phyloP scores from a whole-genome alignment of 2,113 vertebrate genomes.

The Heptranchias perlo region DNA sequence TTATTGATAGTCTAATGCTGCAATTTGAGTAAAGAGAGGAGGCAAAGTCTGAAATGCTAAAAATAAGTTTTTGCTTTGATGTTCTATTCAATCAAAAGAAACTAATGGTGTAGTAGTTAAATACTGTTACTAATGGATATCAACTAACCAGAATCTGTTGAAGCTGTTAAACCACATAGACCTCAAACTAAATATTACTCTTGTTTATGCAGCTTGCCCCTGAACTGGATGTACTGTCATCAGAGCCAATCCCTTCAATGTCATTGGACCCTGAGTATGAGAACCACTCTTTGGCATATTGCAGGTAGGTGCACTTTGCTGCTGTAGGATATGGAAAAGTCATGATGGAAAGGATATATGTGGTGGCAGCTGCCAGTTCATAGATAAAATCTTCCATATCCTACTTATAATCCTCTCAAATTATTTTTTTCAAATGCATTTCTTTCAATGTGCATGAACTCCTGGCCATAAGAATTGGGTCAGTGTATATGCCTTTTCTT shows the following conservation, averaged over 20 bases:
- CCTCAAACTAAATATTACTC: not conserved
- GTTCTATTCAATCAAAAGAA: not conserved
- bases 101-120: not conserved
- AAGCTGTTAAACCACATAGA: not conserved
- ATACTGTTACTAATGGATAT: not conserved
- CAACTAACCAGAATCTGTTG: not conserved
- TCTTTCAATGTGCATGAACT: not conserved
- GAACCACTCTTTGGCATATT: not conserved
- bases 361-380: too few species aligned
- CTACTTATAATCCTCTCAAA: not conserved
- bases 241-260: not conserved
- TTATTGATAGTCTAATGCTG: not conserved
- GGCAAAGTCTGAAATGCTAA: not conserved
- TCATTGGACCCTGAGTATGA: not conserved
- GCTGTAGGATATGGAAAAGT: too few species aligned
- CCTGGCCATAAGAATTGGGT: too few species aligned
- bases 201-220: too few species aligned
- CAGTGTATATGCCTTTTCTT: not conserved
- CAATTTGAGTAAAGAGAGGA: not conserved
- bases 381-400: not conserved
- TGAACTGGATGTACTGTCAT: too few species aligned
- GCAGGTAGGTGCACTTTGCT: too few species aligned
- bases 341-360: too few species aligned
- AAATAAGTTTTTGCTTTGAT: not conserved
- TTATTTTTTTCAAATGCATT: not conserved